phyloP scores from a whole-genome alignment of 1,140 invertebrate genomes.

The Neodiprion fabricii region DNA sequence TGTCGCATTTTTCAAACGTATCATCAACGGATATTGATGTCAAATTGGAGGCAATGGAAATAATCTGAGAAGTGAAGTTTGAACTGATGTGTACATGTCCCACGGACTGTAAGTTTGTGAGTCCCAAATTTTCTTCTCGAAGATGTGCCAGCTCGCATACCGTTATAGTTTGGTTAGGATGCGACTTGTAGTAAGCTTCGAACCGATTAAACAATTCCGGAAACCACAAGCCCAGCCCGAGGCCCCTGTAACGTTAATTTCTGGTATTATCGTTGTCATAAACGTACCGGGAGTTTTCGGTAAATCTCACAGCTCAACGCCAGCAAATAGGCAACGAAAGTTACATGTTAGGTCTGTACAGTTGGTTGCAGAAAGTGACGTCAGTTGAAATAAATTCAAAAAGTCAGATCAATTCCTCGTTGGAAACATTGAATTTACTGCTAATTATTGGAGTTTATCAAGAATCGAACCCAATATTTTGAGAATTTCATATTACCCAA shows the following conservation, averaged over 20 bases:
- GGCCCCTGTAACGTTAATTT: slow-evolving; percentile 60
- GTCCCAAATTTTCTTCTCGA: slow-evolving; percentile 1
- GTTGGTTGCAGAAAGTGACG: too few species aligned
- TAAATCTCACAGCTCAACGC: too few species aligned
- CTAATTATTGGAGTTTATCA: too few species aligned
- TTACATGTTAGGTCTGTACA: too few species aligned
- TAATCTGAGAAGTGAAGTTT: background rate
- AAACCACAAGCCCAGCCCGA: slow-evolving; percentile 71
- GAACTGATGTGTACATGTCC: background rate
- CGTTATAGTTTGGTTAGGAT: slow-evolving; percentile 52
- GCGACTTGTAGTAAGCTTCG: slow-evolving; percentile 45
- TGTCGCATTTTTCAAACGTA: background rate
- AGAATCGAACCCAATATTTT: too few species aligned
- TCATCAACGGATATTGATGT: background rate
- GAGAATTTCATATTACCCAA: too few species aligned
- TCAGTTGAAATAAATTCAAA: too few species aligned
- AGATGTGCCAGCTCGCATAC: slow-evolving; percentile 50
- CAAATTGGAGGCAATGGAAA: background rate
- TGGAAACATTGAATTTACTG: too few species aligned
- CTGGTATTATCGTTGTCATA: background rate
- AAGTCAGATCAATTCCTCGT: too few species aligned
- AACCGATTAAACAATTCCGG: slow-evolving; percentile 67
- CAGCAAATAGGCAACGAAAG: too few species aligned
- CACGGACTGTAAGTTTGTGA: too few species aligned
- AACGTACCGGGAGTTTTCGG: slow-evolving; percentile 17